Conservation (phyloP, 2,113 vertebrate species). For the Toxostoma redivivum region DNA sequence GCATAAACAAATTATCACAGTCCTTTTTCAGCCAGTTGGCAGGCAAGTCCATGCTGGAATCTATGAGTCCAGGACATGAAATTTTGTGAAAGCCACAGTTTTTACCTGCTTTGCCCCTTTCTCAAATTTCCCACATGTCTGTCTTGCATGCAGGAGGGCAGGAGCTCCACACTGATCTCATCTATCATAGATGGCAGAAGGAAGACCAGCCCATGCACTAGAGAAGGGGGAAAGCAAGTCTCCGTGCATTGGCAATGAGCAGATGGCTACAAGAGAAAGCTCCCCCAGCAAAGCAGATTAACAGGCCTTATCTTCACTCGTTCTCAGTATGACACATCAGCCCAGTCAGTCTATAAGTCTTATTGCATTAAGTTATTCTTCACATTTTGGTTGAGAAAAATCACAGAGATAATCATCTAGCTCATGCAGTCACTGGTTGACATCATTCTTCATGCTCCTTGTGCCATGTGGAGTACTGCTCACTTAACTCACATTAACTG, state of each 20-base stretch:
- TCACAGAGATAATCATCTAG: neutral
- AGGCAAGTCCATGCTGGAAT: neutral
- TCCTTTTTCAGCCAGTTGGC: neutral
- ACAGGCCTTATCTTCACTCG: neutral
- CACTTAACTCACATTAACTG: neutral
- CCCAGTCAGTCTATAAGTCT: neutral
- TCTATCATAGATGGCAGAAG: neutral
- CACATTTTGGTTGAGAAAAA: neutral
- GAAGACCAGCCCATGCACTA: neutral
- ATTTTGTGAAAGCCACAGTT: neutral
- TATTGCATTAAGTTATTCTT: neutral
- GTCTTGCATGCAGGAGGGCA: neutral
- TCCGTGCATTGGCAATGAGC: neutral
- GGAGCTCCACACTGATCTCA: slow-evolving; percentile 5
- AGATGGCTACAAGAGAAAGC: neutral
- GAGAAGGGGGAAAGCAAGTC: neutral
- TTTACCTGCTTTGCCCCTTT: neutral
- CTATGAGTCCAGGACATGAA: neutral
- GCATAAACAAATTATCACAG: neutral
- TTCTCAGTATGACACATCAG: neutral
- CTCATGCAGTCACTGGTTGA: neutral
- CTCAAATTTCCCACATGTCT: neutral
- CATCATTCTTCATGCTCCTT: neutral
- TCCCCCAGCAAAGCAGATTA: neutral
- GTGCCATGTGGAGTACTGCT: neutral